A percentile compares a stretch with the other conserved stretches of the same genome.
Conservation (phyloP, 2,797 vertebrate genomes). For the Cynopterus sphinx region DNA sequence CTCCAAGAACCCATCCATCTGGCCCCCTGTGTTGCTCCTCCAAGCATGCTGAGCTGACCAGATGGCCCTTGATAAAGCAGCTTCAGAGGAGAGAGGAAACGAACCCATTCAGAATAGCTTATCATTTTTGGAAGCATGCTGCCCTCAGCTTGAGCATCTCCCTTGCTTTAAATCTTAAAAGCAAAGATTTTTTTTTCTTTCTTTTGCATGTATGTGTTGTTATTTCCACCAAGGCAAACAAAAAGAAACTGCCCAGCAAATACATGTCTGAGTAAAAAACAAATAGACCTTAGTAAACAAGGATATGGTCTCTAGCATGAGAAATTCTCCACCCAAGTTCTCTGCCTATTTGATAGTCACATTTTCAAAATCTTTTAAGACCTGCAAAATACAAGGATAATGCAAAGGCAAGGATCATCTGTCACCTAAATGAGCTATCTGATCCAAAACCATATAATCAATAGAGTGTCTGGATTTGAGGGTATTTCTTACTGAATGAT, state of each 20-base stretch:
- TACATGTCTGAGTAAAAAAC: not conserved
- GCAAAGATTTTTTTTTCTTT: not conserved
- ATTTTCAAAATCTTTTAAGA: constrained; percentile 54
- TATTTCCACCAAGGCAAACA: not conserved
- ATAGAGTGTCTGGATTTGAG: not conserved
- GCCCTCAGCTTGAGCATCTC: not conserved
- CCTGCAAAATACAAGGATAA: constrained; percentile 40
- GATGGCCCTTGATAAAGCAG: constrained; percentile 80
- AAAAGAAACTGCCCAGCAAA: constrained; percentile 22
- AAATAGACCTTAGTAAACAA: constrained; percentile 35
- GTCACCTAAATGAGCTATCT: constrained; percentile 27
- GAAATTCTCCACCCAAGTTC: constrained; percentile 5
- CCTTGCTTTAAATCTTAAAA: constrained; percentile 55
- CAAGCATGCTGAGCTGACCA: constrained; percentile 65
- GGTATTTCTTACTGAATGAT: constrained; percentile 24
- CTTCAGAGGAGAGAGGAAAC: constrained; percentile 52
- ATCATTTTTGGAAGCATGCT: not conserved
- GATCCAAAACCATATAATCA: constrained; percentile 37
- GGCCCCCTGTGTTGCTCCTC: constrained; percentile 58
- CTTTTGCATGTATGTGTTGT: not conserved
- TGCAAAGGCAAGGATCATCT: constrained; percentile 23
- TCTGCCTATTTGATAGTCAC: constrained; percentile 60
- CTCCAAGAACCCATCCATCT: constrained; percentile 82
- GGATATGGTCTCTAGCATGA: not conserved
- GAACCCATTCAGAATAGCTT: constrained; percentile 41